Conservation (phyloP, 2,888 invertebrate species). For the Cosmopolites sordidus region DNA sequence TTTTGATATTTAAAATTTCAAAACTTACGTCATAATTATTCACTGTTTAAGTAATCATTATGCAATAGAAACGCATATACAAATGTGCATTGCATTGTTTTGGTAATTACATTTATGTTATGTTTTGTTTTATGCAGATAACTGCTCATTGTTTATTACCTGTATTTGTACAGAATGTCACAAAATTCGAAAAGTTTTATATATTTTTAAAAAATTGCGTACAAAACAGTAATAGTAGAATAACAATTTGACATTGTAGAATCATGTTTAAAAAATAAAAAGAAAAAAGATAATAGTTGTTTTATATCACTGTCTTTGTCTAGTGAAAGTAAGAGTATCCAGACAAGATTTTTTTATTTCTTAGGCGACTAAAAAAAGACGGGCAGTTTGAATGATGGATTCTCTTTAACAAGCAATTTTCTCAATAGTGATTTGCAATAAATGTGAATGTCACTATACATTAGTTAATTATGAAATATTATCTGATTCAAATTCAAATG, state of each 20-base stretch:
- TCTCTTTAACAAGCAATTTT: conserved; percentile 25
- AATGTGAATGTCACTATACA: conserved; percentile 6
- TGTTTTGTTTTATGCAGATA: conserved; percentile 33
- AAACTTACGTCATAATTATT: no score
- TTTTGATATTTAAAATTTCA: no score
- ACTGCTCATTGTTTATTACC: conserved; percentile 43
- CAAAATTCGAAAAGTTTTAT: conserved; percentile 43
- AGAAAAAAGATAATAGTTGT: conserved; percentile 49
- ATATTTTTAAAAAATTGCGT: conserved; percentile 44
- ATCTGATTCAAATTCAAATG: conserved; percentile 33
- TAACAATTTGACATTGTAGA: conserved; percentile 44
- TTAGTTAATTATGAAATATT: conserved; percentile 43
- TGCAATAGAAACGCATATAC: no score
- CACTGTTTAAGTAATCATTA: background rate
- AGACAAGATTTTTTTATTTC: conserved; percentile 41
- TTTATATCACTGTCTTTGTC: conserved; percentile 44
- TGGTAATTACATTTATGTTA: background rate
- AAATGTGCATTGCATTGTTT: no score
- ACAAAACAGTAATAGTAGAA: conserved; percentile 44
- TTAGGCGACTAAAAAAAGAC: conserved; percentile 25
- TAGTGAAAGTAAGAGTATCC: conserved; percentile 38
- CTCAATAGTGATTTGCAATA: conserved; percentile 11
- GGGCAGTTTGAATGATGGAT: conserved; percentile 23
- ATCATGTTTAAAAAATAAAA: conserved; percentile 44
- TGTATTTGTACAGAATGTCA: conserved; percentile 43